phyloP scores from a whole-genome alignment of 35 echinoderm and acorn worm species.

The Apostichopus californicus region DNA sequence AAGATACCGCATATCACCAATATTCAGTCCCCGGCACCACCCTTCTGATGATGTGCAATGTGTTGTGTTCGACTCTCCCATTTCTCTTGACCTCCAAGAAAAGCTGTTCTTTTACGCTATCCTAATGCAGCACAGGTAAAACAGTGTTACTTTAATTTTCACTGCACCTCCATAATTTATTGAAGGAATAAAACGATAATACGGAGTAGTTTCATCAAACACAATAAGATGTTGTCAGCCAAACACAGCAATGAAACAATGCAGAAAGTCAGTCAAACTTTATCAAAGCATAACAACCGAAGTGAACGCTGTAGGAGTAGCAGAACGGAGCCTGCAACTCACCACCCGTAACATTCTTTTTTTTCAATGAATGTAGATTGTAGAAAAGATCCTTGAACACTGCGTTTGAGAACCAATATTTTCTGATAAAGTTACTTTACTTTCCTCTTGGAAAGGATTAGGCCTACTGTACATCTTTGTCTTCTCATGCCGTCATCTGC shows the following conservation, averaged over 20 bases:
- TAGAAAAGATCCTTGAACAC: background rate
- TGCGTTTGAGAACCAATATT: constrained; percentile 3
- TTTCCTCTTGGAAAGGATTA: background rate
- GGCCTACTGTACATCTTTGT: background rate
- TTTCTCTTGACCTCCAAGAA: no score
- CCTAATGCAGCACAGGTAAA: no score
- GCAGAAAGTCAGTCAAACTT: background rate
- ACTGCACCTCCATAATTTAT: no score
- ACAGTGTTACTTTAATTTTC: no score
- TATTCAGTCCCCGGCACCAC: no score
- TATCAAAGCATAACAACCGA: constrained; percentile 25
- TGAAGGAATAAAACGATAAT: background rate
- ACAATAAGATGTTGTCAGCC: background rate
- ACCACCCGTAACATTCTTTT: background rate
- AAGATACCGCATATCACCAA: no score
- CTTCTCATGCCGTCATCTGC: background rate
- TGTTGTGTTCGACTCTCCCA: no score
- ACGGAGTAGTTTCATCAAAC: background rate
- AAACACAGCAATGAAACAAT: background rate
- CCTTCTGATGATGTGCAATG: no score
- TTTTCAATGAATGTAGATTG: background rate
- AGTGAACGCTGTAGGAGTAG: constrained; percentile 50
- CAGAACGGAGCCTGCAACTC: constrained; percentile 28
- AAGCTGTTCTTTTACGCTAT: no score
- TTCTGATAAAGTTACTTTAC: background rate